Base-by-base conservation (phyloP, 92 coral and sea anemone species). In the Parazoanthus darwini region DNA sequence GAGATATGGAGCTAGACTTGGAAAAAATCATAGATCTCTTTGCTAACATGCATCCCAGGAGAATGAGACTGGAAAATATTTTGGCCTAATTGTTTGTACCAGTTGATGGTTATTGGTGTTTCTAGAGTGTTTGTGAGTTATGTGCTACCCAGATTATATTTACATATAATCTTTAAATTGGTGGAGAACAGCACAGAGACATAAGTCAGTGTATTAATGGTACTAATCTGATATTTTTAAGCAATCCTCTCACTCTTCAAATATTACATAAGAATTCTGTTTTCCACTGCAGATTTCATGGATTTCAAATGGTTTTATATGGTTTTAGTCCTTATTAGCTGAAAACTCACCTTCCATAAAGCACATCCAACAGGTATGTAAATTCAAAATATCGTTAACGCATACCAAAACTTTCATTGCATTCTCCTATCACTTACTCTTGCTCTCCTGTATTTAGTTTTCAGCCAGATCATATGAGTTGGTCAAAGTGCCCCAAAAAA, bases 151-250 rank as follows among this genome's bases (percentile, higher is more conserved):
- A 89, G 90, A 84, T 68, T 29, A 29, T 29, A 29, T 29, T 29
- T 75, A 74, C 9, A 14, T 33, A 81, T 82, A 59, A 82, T 90
- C 94, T 88, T 90, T 83, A 90, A 87, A 92, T 86, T 92, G 89
- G 88, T 90, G 93, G 92, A 92, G 89, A 88, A 83, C 94, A 90
- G 91, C 82, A 92, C 93, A 90, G 92, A 88, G n/a, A 91, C 93
- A 88, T 33, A 77, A 88, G 65, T 79, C 85, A 76, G 80, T 76
- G 51, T 18, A 76, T 76, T 50, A 76, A 35, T 38, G 80, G 80
- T 39, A 76, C 80, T 29, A 76, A 25, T 48, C 37, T 76, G 37
- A 38, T 14, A 0, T 76, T 76, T 76, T 76, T 18, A 76, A 76
- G 80, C 50, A 76, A 76, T 50, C 36, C 80, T 50, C 80, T 50